Evolutionary conservation across 2,797 vertebrate species (phyloP).

Genomic region (Nannoperca australis): DNA sequence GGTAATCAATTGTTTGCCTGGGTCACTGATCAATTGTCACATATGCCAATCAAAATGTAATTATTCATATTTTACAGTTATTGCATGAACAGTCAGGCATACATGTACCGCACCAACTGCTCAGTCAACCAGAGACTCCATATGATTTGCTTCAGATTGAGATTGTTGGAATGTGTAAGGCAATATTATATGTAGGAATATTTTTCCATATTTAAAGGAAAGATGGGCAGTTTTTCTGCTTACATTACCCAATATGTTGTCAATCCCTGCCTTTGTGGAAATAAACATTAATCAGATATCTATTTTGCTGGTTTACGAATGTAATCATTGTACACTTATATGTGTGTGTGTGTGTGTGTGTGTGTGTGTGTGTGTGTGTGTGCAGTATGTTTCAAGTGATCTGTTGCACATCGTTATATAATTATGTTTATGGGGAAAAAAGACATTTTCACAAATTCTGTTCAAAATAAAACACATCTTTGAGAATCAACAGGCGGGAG

Average conservation of each 20-base stretch:
- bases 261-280: background rate
- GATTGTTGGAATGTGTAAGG: background rate
- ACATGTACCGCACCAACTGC: slow-evolving; percentile 30
- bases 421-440: background rate
- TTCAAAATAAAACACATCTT: slow-evolving; percentile 17
- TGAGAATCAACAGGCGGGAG: slow-evolving; percentile 33
- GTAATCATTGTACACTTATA: background rate
- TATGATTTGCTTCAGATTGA: slow-evolving; percentile 32
- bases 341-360: no score
- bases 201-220: background rate
- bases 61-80: slow-evolving; percentile 76
- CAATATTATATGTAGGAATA: background rate
- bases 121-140: slow-evolving; percentile 33
- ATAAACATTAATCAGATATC: background rate
- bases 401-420: background rate
- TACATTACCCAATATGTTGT: background rate
- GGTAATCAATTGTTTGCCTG: slow-evolving; percentile 72
- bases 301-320: background rate
- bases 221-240: rapidly evolving
- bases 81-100: slow-evolving; percentile 30
- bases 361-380: no score
- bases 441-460: background rate
- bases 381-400: background rate
- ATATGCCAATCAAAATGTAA: slow-evolving; percentile 79
- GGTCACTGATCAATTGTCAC: slow-evolving; percentile 81